These are phyloP conservation scores for Gymnopithys bicolor DNA, from an alignment of 2,797 vertebrate species.

Conservation along the genomic window DNA sequence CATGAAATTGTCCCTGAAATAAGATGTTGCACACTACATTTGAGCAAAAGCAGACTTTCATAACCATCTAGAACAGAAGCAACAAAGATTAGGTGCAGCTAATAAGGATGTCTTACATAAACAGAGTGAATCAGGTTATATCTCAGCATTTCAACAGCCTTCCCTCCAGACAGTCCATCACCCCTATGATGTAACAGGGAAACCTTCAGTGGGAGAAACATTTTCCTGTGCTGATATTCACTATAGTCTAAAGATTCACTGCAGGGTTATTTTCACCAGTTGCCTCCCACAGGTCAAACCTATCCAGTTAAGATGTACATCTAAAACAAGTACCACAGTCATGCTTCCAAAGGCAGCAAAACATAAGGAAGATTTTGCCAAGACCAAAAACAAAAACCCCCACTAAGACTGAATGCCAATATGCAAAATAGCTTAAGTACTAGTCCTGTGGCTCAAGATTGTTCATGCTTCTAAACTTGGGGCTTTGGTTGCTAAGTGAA, in stretches of 20 bases:
- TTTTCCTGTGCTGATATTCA: not conserved
- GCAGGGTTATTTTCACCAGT: not conserved
- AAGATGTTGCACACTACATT: not conserved
- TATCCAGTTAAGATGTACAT: not conserved
- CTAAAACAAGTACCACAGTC: not conserved
- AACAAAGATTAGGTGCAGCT: not conserved
- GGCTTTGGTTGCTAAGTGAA: not conserved
- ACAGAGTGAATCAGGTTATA: not conserved
- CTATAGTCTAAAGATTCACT: not conserved
- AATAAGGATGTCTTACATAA: not conserved
- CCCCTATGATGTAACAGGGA: slow-evolving; percentile 6
- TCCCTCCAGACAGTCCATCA: slow-evolving; percentile 16
- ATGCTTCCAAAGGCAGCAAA: not conserved
- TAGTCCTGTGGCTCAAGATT: not conserved
- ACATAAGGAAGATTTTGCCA: not conserved
- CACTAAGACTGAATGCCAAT: not conserved
- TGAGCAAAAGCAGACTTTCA: not conserved
- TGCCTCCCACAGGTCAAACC: not conserved
- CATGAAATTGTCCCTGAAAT: not conserved
- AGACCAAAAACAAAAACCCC: not conserved
- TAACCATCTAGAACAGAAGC: not conserved
- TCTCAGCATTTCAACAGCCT: slow-evolving; percentile 8
- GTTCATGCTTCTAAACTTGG: not conserved
- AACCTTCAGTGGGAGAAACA: slow-evolving; percentile 19
- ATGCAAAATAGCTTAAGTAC: not conserved